A percentile compares a stretch with the other conserved stretches of the same genome.
phyloP scores from a whole-genome alignment of 1,140 invertebrate genomes.

The Cotesia vestalis region DNA sequence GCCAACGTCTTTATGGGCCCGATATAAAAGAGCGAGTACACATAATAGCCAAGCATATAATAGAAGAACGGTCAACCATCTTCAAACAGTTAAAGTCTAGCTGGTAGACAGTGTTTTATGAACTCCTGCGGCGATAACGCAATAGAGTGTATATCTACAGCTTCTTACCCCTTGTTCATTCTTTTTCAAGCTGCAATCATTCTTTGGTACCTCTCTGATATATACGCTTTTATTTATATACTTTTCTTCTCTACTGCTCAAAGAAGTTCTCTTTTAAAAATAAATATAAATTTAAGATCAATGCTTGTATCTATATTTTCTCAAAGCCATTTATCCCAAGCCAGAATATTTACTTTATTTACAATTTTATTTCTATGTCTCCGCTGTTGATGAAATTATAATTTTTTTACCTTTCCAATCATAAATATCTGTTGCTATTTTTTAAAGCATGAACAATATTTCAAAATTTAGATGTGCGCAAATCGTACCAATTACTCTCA shows the following conservation, averaged over 20 bases:
- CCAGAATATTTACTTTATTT: no score
- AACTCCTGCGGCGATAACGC: constrained; percentile 47
- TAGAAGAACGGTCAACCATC: constrained; percentile 46
- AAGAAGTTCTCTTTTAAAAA: background rate
- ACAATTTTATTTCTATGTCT: no score
- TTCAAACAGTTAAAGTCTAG: constrained; percentile 42
- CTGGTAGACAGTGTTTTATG: constrained; percentile 51
- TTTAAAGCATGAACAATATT: no score
- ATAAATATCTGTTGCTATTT: no score
- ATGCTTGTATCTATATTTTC: no score
- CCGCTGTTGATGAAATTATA: no score
- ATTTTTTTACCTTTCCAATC: no score
- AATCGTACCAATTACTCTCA: no score
- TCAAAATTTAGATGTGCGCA: no score
- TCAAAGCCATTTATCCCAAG: no score
- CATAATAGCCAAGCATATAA: no score
- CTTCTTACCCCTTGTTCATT: constrained; percentile 10
- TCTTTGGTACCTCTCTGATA: constrained; percentile 17
- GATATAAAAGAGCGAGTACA: constrained; percentile 50
- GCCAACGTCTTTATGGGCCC: constrained; percentile 49
- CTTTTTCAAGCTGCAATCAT: constrained; percentile 23
- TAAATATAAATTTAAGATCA: no score
- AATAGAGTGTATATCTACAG: constrained; percentile 42
- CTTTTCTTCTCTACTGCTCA: constrained; percentile 16
- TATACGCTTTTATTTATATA: background rate